These are phyloP conservation scores for Linepithema humile DNA, from an alignment of 1,140 invertebrate genomes.

Conservation along the genomic window DNA sequence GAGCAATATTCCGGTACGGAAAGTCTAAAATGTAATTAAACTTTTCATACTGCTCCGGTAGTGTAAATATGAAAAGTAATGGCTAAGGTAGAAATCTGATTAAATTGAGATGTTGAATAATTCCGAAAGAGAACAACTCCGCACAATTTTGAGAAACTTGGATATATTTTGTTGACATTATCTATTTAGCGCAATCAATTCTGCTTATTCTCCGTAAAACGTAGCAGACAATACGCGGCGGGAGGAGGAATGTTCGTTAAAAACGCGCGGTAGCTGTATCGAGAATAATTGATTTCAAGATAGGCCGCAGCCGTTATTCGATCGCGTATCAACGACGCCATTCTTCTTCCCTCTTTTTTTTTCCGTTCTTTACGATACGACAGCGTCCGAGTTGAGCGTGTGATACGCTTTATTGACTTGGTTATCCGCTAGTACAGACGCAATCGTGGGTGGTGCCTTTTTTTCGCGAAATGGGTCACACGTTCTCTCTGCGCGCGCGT, in stretches of 20 bases:
- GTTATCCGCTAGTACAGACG: slow-evolving; percentile 34
- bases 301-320: neutral
- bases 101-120: slow-evolving; percentile 8
- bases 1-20: neutral
- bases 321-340: slow-evolving; percentile 10
- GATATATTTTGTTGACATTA: neutral
- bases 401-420: slow-evolving; percentile 44
- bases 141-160: neutral
- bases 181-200: slow-evolving; percentile 11
- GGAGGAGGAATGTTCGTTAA: slow-evolving; percentile 18
- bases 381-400: neutral
- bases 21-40: slow-evolving; percentile 25
- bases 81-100: neutral
- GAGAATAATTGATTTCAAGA: slow-evolving; percentile 50
- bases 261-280: neutral
- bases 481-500: neutral
- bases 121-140: neutral
- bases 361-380: neutral
- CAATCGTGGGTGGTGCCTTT: slow-evolving; percentile 19
- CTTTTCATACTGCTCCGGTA: neutral
- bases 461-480: slow-evolving; percentile 15
- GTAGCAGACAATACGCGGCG: neutral
- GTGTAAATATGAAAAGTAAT: neutral
- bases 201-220: neutral
- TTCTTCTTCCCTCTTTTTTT: neutral